A percentile compares a stretch with the other conserved stretches of the same genome.
Evolutionary conservation across 2,888 invertebrate genomes (phyloP).

Genomic region (Disparrhopalites patrizii): DNA sequence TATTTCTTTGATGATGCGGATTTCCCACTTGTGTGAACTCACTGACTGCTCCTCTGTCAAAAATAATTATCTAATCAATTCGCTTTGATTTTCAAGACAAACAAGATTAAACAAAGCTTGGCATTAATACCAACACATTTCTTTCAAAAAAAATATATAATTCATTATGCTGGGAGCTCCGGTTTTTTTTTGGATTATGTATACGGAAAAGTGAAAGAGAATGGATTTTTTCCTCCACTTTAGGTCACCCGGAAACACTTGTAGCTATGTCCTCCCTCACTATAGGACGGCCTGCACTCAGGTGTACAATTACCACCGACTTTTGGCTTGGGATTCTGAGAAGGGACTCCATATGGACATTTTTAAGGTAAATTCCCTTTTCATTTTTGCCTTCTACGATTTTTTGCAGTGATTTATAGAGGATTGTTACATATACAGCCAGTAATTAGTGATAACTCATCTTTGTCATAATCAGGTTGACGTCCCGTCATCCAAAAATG

Average conservation of each 20-base stretch:
- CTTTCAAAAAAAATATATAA: no score
- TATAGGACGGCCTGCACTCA: slow-evolving; percentile 76
- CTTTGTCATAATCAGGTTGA: neutral
- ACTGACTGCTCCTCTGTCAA: no score
- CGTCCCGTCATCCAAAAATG: neutral
- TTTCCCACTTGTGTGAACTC: no score
- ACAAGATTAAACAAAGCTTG: no score
- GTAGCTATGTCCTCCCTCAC: slow-evolving; percentile 73
- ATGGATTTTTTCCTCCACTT: slow-evolving; percentile 49
- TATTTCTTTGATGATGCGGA: no score
- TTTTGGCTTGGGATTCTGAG: slow-evolving; percentile 75
- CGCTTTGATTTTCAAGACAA: no score
- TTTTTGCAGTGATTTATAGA: neutral
- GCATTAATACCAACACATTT: no score
- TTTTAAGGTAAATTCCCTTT: slow-evolving; percentile 61
- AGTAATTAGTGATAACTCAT: neutral
- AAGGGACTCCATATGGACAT: slow-evolving; percentile 78
- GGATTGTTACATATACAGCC: neutral
- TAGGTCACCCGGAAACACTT: slow-evolving; percentile 69
- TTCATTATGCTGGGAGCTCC: no score
- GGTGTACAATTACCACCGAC: slow-evolving; percentile 76
- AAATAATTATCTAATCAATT: no score
- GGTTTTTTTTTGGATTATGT: no score
- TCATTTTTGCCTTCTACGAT: neutral
- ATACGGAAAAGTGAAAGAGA: neutral